Conservation (phyloP, 2,797 vertebrate species). For the Centroberyx gerrardi region DNA sequence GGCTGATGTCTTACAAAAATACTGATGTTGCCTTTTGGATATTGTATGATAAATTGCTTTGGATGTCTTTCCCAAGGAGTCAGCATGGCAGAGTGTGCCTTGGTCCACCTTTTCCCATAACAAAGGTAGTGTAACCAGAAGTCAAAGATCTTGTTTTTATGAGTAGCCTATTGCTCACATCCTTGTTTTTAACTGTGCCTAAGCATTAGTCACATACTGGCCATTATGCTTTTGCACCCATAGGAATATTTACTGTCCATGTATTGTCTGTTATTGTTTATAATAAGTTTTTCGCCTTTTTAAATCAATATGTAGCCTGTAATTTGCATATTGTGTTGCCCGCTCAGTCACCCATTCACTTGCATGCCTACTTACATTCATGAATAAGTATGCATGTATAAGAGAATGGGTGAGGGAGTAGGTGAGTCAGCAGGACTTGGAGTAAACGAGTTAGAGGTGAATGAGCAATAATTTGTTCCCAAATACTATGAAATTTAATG, state of each 20-base stretch:
- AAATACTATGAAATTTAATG: constrained; percentile 15
- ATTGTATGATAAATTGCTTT: constrained; percentile 11
- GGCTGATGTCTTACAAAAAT: neutral
- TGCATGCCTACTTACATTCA: neutral
- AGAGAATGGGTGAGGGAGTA: neutral
- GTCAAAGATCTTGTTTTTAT: constrained; percentile 34
- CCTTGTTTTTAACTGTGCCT: constrained; percentile 44
- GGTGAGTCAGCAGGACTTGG: neutral
- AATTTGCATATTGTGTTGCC: neutral
- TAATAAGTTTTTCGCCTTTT: neutral
- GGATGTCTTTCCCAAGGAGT: constrained; percentile 55
- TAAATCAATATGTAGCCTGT: constrained; percentile 12
- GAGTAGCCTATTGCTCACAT: constrained; percentile 52
- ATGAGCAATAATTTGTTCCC: constrained; percentile 10
- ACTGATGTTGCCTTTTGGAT: constrained; percentile 6
- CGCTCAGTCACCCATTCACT: neutral
- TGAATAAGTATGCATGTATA: neutral
- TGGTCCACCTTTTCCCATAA: constrained; percentile 55
- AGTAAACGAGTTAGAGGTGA: constrained; percentile 12
- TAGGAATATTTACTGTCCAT: neutral
- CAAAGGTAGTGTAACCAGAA: constrained; percentile 45
- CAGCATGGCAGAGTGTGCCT: constrained; percentile 53
- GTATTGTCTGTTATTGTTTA: neutral
- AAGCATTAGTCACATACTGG: constrained; percentile 56
- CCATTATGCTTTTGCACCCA: neutral